Evolutionary conservation across 2,797 vertebrate species (phyloP).

Genomic region (Anableps anableps): DNA sequence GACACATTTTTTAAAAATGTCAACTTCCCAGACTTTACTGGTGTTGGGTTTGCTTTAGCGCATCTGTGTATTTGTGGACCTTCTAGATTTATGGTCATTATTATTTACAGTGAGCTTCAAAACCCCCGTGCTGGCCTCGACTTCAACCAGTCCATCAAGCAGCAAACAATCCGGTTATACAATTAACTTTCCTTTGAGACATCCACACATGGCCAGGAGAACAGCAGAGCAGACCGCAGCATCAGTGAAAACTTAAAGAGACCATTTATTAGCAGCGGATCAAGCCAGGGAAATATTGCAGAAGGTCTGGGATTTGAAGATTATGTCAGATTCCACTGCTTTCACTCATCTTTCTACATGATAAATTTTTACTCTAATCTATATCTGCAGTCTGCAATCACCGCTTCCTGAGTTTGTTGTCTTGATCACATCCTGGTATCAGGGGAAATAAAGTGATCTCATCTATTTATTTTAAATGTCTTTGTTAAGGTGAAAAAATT

Average conservation of each 20-base stretch:
- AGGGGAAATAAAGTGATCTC: background rate
- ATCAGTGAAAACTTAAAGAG: slow-evolving; percentile 44
- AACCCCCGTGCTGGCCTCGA: slow-evolving; percentile 40
- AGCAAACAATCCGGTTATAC: slow-evolving; percentile 42
- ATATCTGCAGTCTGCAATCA: background rate
- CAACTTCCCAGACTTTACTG: slow-evolving; percentile 37
- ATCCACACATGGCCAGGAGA: slow-evolving; percentile 26
- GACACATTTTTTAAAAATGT: background rate
- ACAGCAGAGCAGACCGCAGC: slow-evolving; percentile 24
- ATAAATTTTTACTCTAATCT: slow-evolving; percentile 7
- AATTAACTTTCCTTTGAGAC: slow-evolving; percentile 41
- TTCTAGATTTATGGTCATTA: slow-evolving; percentile 37
- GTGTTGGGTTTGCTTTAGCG: slow-evolving; percentile 21
- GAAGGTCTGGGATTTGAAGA: slow-evolving; percentile 23
- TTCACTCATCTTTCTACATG: slow-evolving; percentile 38
- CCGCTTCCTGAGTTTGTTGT: slow-evolving; percentile 21
- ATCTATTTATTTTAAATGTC: background rate
- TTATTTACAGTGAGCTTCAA: slow-evolving; percentile 40
- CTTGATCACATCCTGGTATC: slow-evolving; percentile 19
- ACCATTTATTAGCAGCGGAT: slow-evolving; percentile 42
- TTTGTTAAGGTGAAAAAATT: slow-evolving; percentile 66
- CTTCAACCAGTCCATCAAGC: slow-evolving; percentile 58
- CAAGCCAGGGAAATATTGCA: slow-evolving; percentile 25
- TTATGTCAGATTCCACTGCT: background rate
- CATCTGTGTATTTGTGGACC: slow-evolving; percentile 38